A percentile compares a stretch with the other conserved stretches of the same genome.
phyloP scores from a whole-genome alignment of 2,113 vertebrate species.

The Dicerorhinus sumatrensis region DNA sequence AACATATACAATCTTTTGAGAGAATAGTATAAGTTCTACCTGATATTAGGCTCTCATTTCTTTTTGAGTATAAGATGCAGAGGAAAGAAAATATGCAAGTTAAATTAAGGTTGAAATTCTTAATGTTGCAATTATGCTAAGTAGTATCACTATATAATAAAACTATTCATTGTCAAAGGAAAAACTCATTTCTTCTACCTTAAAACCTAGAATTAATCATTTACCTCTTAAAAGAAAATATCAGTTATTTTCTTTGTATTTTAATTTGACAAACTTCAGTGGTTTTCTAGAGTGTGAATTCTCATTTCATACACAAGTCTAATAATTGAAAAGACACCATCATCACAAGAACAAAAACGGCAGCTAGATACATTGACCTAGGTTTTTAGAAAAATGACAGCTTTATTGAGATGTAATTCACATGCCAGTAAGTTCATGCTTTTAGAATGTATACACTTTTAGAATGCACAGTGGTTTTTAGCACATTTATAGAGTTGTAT shows the following conservation, averaged over 20 bases:
- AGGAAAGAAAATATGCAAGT: background rate
- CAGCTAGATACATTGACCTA: background rate
- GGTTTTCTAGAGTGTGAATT: background rate
- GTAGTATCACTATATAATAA: constrained; percentile 31
- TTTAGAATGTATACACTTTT: background rate
- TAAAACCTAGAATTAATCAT: constrained; percentile 54
- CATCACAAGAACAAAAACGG: constrained; percentile 43
- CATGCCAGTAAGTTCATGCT: background rate
- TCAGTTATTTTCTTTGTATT: constrained; percentile 44
- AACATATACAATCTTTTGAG: background rate
- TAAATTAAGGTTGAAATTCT: constrained; percentile 44
- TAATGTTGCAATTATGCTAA: background rate
- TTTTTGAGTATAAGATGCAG: constrained; percentile 9
- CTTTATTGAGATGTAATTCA: constrained; percentile 1
- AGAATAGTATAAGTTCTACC: background rate
- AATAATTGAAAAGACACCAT: constrained; percentile 21
- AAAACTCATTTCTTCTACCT: constrained; percentile 58
- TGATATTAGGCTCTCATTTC: background rate
- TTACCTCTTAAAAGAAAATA: constrained; percentile 47
- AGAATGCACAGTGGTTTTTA: background rate
- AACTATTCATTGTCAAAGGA: constrained; percentile 6
- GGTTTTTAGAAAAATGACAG: background rate
- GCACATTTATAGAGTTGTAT: background rate
- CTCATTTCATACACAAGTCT: constrained; percentile 11
- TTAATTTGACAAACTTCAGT: constrained; percentile 19